phyloP scores from a whole-genome alignment of 2,888 invertebrate genomes.

The Apomyelois bistriatella region DNA sequence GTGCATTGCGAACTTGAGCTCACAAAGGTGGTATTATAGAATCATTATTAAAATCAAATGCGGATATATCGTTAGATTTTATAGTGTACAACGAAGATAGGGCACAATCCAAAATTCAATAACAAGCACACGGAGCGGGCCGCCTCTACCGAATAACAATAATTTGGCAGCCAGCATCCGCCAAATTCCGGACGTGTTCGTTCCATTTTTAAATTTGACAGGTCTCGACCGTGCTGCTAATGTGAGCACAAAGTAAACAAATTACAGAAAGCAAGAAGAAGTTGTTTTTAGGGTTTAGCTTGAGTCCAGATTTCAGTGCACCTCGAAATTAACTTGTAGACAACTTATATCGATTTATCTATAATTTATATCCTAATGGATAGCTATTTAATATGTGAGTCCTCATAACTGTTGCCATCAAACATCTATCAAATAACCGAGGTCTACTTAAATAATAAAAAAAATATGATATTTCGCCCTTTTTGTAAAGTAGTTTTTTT shows the following conservation, averaged over 20 bases:
- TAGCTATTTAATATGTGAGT: too few species aligned
- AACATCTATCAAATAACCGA: too few species aligned
- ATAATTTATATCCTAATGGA: too few species aligned
- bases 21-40: too few species aligned
- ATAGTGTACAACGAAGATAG: constrained; percentile 52
- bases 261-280: background rate
- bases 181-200: constrained; percentile 71
- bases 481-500: too few species aligned
- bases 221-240: constrained; percentile 46
- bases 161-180: constrained; percentile 73
- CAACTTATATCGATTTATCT: too few species aligned
- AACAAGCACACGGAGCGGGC: constrained; percentile 52
- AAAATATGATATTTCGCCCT: too few species aligned
- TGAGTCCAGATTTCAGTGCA: too few species aligned
- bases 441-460: too few species aligned
- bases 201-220: constrained; percentile 78
- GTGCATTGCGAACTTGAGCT: too few species aligned
- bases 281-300: background rate
- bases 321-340: too few species aligned
- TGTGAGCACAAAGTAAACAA: background rate
- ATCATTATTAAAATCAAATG: background rate
- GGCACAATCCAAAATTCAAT: constrained; percentile 69
- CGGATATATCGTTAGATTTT: constrained; percentile 29
- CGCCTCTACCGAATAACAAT: constrained; percentile 68
- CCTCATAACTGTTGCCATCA: too few species aligned